phyloP scores from a whole-genome alignment of 2,113 vertebrate genomes.

The Orycteropus afer region DNA sequence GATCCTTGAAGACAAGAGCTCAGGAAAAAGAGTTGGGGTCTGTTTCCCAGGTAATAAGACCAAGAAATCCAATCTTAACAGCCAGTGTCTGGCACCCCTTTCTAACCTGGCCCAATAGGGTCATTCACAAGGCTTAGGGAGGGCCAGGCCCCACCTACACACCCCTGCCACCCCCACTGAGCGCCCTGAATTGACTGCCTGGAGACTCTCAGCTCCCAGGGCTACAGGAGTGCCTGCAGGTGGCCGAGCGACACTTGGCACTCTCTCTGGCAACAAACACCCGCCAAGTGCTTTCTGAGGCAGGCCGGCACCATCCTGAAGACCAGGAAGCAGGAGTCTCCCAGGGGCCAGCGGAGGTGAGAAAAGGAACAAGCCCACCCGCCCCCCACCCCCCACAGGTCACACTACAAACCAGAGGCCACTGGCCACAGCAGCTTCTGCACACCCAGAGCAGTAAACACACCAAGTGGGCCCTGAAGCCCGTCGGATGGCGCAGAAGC shows the following conservation, averaged over 20 bases:
- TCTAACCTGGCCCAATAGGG: background rate
- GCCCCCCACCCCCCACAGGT: background rate
- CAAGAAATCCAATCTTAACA: background rate
- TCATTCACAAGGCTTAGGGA: background rate
- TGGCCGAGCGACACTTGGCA: slow-evolving; percentile 70
- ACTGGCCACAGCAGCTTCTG: background rate
- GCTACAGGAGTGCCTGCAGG: slow-evolving; percentile 18
- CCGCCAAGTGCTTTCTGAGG: slow-evolving; percentile 51
- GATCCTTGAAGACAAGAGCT: background rate
- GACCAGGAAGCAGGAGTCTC: slow-evolving; percentile 60
- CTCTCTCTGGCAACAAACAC: slow-evolving; percentile 70
- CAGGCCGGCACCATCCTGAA: slow-evolving; percentile 29
- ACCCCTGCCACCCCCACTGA: background rate
- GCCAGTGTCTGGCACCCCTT: background rate
- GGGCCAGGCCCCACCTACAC: background rate
- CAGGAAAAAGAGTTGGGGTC: background rate
- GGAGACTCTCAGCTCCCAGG: background rate
- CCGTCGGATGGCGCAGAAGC: background rate
- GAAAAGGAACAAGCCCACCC: slow-evolving; percentile 49
- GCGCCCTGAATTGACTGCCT: background rate
- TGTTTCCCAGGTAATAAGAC: background rate
- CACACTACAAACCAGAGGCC: slow-evolving; percentile 42
- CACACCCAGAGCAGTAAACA: slow-evolving; percentile 17
- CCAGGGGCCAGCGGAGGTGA: slow-evolving; percentile 14
- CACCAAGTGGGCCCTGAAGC: slow-evolving; percentile 7